Conservation (phyloP, 2,888 invertebrate genomes). For the Catocala sponsa region DNA sequence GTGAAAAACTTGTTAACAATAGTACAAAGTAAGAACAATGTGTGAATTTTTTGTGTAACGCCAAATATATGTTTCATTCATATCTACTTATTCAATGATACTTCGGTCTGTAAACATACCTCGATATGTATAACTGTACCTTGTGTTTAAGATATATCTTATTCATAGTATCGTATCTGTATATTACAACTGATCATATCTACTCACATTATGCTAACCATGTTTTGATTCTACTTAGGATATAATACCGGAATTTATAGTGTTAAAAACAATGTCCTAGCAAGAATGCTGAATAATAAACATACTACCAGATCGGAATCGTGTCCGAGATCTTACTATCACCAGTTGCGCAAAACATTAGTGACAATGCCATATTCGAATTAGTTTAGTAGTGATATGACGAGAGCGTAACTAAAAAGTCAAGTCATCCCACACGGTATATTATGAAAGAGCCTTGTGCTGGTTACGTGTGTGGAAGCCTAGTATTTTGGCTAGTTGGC, state of each 20-base stretch:
- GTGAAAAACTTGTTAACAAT: constrained; percentile 22
- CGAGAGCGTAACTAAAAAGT: constrained; percentile 50
- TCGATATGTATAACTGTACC: neutral
- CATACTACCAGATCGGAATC: no score
- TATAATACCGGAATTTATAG: no score
- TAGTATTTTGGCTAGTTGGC: constrained; percentile 45
- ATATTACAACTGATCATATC: no score
- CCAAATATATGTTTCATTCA: constrained; percentile 9
- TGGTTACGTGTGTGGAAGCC: constrained; percentile 61
- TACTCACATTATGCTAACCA: no score
- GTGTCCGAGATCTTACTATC: no score
- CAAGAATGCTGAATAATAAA: no score
- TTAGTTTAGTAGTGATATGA: constrained; percentile 25
- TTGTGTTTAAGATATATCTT: neutral
- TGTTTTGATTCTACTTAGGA: no score
- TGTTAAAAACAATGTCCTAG: no score
- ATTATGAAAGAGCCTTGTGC: constrained; percentile 69
- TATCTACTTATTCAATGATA: constrained; percentile 4
- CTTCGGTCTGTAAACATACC: neutral
- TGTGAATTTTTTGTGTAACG: constrained; percentile 13
- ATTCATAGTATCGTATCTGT: no score
- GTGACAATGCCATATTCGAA: constrained; percentile 25
- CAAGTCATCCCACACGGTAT: constrained; percentile 62
- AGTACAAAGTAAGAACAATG: constrained; percentile 23
- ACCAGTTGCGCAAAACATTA: constrained; percentile 3